Evolutionary conservation across 2,888 invertebrate genomes (phyloP), one percentile per base, ranked within the genome.

Genomic region (Chrysopilus asiliformis): DNA sequence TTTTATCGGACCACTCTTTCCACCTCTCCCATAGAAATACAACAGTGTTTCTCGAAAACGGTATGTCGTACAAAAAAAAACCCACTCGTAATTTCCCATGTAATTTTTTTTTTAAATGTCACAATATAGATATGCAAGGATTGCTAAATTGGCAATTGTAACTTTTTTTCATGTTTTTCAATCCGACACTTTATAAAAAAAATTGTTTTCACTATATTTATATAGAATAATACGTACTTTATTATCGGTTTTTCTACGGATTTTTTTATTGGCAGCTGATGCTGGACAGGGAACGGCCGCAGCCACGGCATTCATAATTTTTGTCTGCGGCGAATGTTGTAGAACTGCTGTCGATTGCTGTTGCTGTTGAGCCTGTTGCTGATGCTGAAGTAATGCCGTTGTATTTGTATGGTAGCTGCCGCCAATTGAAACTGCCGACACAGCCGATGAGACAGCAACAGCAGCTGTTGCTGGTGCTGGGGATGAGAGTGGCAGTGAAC

Each of bases 211-310:
- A n/a, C n/a, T n/a, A n/a, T n/a, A n/a, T n/a, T n/a, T n/a, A n/a
- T n/a, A n/a, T n/a, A n/a, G n/a, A n/a, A n/a, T n/a, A n/a, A n/a
- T n/a, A n/a, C n/a, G n/a, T n/a, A 57, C 55, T 53, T 64, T 77
- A 61, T 69, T 68, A 64, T 78, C 77, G 55, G 66, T 70, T 68
- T 77, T 77, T 67, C 76, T 74, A 58, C 76, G 69, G 64, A 75
- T 75, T 68, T 77, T 77, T 65, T 72, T 72, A 65, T 66, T 70
- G 60, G 71, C 65, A 64, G 71, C 67, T 63, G 72, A 55, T 50
- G 62, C 52, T 49, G 58, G 60, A 53, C 60, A 55, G 53, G 61
- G 54, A 49, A 62, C 61, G 51, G 60, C 59, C 49, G 63, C 57
- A 44, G 60, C 63, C 48, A 64, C 63, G 48, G 61, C 63, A 56